A percentile compares a stretch with the other conserved stretches of the same genome.
Evolutionary conservation across 2,797 vertebrate species (phyloP).

Genomic region (Galago senegalensis): DNA sequence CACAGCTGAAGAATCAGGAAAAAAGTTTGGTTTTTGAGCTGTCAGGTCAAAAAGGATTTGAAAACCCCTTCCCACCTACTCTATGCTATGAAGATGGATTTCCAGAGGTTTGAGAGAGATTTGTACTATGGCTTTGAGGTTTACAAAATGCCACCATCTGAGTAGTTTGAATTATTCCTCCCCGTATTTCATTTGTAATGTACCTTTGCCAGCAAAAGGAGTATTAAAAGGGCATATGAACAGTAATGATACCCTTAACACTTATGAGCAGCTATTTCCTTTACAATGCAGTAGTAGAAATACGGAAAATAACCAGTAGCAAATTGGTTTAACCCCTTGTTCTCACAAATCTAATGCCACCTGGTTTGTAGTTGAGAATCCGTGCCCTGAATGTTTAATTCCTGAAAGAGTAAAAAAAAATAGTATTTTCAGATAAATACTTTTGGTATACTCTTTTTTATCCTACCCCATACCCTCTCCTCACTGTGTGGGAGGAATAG

Average conservation of each 20-base stretch:
- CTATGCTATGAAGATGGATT: constrained; percentile 73
- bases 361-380: background rate
- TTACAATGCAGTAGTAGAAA: constrained; percentile 43
- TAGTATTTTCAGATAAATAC: background rate
- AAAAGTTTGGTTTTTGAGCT: constrained; percentile 81
- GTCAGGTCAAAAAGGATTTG: constrained; percentile 79
- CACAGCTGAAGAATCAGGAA: constrained; percentile 84
- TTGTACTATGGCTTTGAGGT: constrained; percentile 81
- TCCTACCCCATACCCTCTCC: background rate
- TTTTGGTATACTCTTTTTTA: background rate
- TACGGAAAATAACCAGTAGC: constrained; percentile 51
- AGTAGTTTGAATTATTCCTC: constrained; percentile 82
- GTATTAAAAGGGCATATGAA: constrained; percentile 80
- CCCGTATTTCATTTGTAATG: constrained; percentile 84
- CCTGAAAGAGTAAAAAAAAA: background rate
- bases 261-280: constrained; percentile 73
- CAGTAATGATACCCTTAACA: constrained; percentile 81
- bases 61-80: constrained; percentile 72
- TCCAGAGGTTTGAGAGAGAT: constrained; percentile 81
- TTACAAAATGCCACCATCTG: constrained; percentile 80
- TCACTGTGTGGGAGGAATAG: constrained; percentile 14
- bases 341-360: constrained; percentile 39
- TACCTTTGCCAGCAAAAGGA: constrained; percentile 82
- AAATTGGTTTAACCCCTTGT: constrained; percentile 66
- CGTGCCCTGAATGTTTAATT: background rate